A percentile compares a stretch with the other conserved stretches of the same genome.
Evolutionary conservation across 2,888 invertebrate species (phyloP).

Genomic region (Pyrrhosoma nymphula): DNA sequence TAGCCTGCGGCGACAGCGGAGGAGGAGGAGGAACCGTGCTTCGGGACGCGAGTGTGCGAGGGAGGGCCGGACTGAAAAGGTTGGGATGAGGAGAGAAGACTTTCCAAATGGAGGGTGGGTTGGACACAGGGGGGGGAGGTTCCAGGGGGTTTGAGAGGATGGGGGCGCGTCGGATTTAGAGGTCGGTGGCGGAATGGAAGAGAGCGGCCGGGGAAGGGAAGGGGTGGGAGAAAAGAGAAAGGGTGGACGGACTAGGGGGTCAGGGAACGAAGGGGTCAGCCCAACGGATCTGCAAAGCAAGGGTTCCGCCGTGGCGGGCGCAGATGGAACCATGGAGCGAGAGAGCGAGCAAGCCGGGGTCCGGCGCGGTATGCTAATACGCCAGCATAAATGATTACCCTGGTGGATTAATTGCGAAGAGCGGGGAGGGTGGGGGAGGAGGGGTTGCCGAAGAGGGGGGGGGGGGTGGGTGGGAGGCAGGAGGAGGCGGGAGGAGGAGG

Average conservation of each 20-base stretch:
- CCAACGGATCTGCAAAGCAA: background rate
- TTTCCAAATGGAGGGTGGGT: too few species aligned
- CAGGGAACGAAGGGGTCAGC: slow-evolving; percentile 52
- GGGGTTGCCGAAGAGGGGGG: background rate
- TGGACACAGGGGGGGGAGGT: too few species aligned
- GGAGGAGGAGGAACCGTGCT: slow-evolving; percentile 10
- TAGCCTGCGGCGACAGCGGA: slow-evolving; percentile 34
- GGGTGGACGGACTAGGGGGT: background rate
- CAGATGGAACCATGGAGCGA: slow-evolving; percentile 55
- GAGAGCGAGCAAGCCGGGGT: slow-evolving; percentile 30
- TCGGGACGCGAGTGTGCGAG: background rate
- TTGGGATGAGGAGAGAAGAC: too few species aligned
- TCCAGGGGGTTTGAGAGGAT: too few species aligned
- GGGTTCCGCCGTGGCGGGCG: slow-evolving; percentile 40
- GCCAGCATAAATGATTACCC: slow-evolving; percentile 66
- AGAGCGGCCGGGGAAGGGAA: background rate
- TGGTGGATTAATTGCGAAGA: slow-evolving; percentile 58
- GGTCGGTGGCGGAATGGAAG: background rate
- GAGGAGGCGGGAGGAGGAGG: slow-evolving; percentile 31
- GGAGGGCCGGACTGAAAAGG: background rate
- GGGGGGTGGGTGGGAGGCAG: background rate
- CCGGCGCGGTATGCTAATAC: slow-evolving; percentile 66
- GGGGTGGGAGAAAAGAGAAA: background rate
- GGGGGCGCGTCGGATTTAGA: background rate
- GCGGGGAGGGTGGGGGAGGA: background rate